Conservation (phyloP, 2,113 vertebrate species). For the Clupea harengus region DNA sequence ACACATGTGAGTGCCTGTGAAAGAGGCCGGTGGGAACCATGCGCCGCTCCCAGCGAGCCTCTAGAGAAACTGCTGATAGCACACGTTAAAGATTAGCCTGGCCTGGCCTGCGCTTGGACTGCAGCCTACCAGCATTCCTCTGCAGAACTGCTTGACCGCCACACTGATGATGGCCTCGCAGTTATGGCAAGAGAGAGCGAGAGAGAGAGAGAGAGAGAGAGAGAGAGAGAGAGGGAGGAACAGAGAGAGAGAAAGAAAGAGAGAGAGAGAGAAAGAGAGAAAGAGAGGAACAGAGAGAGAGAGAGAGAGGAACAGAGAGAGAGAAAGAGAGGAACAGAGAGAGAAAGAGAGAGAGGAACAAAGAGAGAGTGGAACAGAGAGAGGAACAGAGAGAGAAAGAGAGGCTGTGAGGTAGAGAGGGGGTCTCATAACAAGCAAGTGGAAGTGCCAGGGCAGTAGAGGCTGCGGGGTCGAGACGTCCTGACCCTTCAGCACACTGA, state of each 20-base stretch:
- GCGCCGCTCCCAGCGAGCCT: not conserved
- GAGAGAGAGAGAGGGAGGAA: not conserved
- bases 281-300: not conserved
- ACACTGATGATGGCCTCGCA: slow-evolving; percentile 45
- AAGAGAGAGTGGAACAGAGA: not conserved
- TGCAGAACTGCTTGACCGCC: slow-evolving; percentile 47
- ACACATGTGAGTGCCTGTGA: not conserved
- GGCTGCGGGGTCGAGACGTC: not conserved
- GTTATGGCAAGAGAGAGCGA: not conserved
- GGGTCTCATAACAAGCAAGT: not conserved
- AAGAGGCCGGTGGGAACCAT: not conserved
- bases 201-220: not conserved
- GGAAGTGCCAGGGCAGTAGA: not conserved
- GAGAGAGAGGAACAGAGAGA: not conserved
- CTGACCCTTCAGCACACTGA: slow-evolving; percentile 36
- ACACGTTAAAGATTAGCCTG: slow-evolving; percentile 53
- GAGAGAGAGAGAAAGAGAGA: not conserved
- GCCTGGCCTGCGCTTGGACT: slow-evolving; percentile 20
- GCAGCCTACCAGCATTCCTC: slow-evolving; percentile 46
- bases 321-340: not conserved
- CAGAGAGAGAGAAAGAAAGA: not conserved
- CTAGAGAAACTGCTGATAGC: slow-evolving; percentile 39
- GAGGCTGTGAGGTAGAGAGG: not conserved
- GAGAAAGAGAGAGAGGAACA: not conserved
- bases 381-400: not conserved